Evolutionary conservation across 2,888 invertebrate species (phyloP), one percentile per base, ranked within the genome.

Genomic region (Pteria penguin): DNA sequence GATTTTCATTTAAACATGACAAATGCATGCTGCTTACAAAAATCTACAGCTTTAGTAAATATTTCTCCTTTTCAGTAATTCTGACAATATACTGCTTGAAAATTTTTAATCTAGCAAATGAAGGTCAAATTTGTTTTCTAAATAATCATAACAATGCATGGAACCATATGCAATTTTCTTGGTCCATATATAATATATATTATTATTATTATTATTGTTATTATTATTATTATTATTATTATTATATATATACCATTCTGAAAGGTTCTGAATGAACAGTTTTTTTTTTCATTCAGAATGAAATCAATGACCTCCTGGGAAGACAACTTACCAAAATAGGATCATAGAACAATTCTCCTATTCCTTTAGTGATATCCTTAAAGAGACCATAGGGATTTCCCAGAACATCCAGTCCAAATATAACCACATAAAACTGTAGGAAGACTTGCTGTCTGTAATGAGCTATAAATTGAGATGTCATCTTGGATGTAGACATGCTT

Each of bases 401-500:
- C 26, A 96, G 93, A 32, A 96, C 95, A 87, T 96, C 96, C 45
- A 96, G 92, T 0, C 96, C 96, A 24, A 96, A 93, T 0, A 96
- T 95, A 79, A 96, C 93, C 0, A 96, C 96, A 87, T 96, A 96
- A 89, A 96, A 95, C 92, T 96, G 96, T 89, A 96, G 96, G 72
- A 96, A 93, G 81, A 96, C 93, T 91, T 96, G 96, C 31, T 94
- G 94, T 87, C 94, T 94, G 88, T 95, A 95, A 91, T 96, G 95
- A 2, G 94, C 93, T 58, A 94, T 93, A 0, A 95, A 93, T 76
- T 94, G 93, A 5, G 93, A 92, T 45, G 94, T 61, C 31, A 95
- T 92, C 55, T 94, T 93, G 2, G 91, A 86, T 27, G 93, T 87
- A 0, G 94, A 93, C 69, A 94, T 92, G 0, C 94, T 93, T 0